Evolutionary conservation across 2,113 vertebrate genomes (phyloP), one percentile per base, ranked within the genome.

Genomic region (Labrus mixtus): DNA sequence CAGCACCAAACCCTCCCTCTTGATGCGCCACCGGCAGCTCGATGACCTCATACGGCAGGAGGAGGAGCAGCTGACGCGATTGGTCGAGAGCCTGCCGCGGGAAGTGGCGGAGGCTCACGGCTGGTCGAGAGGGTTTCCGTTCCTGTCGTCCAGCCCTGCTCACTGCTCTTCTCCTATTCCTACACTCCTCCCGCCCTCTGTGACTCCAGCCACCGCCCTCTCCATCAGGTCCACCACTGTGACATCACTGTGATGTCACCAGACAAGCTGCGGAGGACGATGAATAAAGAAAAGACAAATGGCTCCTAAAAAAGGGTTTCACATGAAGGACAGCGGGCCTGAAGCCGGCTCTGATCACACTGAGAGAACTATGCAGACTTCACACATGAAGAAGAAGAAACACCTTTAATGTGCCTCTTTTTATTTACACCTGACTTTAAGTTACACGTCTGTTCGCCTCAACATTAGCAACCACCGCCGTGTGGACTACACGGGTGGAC

Each of bases 1-100:
- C 77, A 95, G 95, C 77, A 92, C 95, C 92, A 99, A 96, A 83
- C 97, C 98, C 0, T 95, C 96, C 0, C 95, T 98, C 29, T 94
- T 99, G 78, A 97, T 98, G 6, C 95, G 96, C 88, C 97, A 97
- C 84, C 94, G 98, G 1, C 95, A 96, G 89, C 94, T 99, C 11
- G 98, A 99, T 0, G 96, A 99, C 86, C 96, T 97, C 89, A 96
- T 97, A 70, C 95, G 95, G 22, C 94, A 95, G 76, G 95, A 92
- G 33, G 96, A 97, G 91, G 98, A 98, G 68, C 97, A 97, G 86
- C 94, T 97, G 80, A 93, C 82, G 54, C 94, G 93, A 65, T 90
- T 99, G 83, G 81, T 90, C 2, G 97, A 99, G 78, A 96, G 93
- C 22, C 92, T 98, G 0, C 96, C 96, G 5, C 64, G 68, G 15